phyloP scores from a whole-genome alignment of 1,140 invertebrate species.

The Lamellibrachia luymesi region DNA sequence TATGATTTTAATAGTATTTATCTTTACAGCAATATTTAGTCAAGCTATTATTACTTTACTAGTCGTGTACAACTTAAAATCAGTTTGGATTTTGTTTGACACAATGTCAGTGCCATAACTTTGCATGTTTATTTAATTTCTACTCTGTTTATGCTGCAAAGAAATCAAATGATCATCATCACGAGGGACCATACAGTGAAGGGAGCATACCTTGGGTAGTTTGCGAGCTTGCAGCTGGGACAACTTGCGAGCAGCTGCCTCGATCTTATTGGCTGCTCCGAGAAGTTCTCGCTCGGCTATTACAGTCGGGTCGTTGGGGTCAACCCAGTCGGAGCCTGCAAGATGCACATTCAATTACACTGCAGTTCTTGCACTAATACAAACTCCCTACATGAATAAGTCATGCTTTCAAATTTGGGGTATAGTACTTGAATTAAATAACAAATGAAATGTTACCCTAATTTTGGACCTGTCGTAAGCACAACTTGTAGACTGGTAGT shows the following conservation, averaged over 20 bases:
- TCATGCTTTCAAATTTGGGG: too few relatives aligned
- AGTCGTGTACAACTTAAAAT: too few relatives aligned
- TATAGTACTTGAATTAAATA: too few relatives aligned
- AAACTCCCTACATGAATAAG: too few relatives aligned
- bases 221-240: slow-evolving; percentile 81
- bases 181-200: background rate
- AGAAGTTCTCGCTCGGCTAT: slow-evolving; percentile 98
- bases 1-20: background rate
- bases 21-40: background rate
- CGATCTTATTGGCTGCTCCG: slow-evolving; percentile 94
- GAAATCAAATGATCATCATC: background rate
- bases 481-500: too few relatives aligned
- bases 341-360: background rate
- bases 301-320: slow-evolving; percentile 94
- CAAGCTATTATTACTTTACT: background rate
- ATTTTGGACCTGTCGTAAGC: too few relatives aligned
- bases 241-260: slow-evolving; percentile 94
- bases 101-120: too few relatives aligned
- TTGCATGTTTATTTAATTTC: background rate
- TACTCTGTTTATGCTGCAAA: background rate
- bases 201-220: slow-evolving; percentile 44
- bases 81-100: too few relatives aligned
- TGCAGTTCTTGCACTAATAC: too few relatives aligned
- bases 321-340: slow-evolving; percentile 81
- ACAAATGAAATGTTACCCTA: too few relatives aligned